Base-by-base conservation (phyloP, 2,888 invertebrate species). In the Scaptomyza caliginosa region DNA sequence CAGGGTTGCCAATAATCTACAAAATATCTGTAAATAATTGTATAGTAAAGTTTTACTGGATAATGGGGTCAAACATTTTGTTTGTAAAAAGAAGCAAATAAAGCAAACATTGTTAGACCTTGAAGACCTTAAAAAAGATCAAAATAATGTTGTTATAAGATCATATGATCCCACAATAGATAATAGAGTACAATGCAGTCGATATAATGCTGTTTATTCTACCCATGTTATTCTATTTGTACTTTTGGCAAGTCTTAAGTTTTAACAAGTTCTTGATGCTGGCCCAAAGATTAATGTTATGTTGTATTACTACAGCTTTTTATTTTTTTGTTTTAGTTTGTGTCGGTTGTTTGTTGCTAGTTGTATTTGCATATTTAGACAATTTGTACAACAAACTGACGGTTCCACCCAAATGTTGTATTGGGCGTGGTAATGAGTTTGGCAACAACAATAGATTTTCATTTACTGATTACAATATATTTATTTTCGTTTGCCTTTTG, bases 391-490 rank as follows among this genome's bases (percentile, higher is more conserved):
- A 26, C 30, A 13, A 36, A 26, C 4, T 26, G 38, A 32, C 30
- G 54, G 63, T 50, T 36, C 39, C 67, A 38, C 69, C 55, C 40
- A 32, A 11, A 7, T 10, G 16, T 67, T 43, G 63, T 60, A 13
- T 13, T 2, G 66, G 79, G 86, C 86, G 79, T 80, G 75, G 64
- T 65, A 79, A 70, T 77, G 60, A 66, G 60, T 67, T 77, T 60
- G 58, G 54, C 59, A 30, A 34, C 4, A 34, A 13, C 13, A 79
- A 59, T 30, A 40, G 60, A 59, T 67, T 67, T 57, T 59, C 21
- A 54, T 56, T 57, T 48, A 52, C 40, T 51, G 72, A 71, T 77
- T 63, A 56, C 26, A 13, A 36, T 52, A 8, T 32, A 11, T 21
- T 21, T 19, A 19, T 48, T 64, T 49, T 68, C 58, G 57, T 80